phyloP scores from a whole-genome alignment of 2,888 invertebrate genomes.

The Belgica antarctica region DNA sequence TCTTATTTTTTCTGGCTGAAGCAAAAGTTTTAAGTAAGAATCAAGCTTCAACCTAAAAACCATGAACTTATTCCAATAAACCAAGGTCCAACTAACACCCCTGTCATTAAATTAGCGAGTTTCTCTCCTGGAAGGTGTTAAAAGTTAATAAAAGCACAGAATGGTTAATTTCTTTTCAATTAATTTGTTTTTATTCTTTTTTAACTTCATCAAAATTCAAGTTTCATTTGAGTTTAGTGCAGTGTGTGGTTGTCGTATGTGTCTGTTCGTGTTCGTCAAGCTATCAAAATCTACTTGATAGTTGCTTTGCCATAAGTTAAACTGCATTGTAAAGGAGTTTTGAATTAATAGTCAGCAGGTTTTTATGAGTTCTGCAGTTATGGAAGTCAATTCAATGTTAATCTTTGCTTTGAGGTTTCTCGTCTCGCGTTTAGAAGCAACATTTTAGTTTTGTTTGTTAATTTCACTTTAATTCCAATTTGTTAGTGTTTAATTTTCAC shows the following conservation, averaged over 20 bases:
- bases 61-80: no score
- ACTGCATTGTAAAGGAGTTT: background rate
- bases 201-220: constrained; percentile 13
- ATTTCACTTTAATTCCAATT: constrained; percentile 3
- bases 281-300: constrained; percentile 10
- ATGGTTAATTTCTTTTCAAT: constrained; percentile 17
- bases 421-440: background rate
- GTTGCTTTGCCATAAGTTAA: background rate
- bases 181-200: background rate
- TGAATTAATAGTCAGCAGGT: background rate
- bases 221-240: constrained; percentile 12
- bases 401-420: background rate
- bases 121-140: background rate
- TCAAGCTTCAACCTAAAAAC: background rate
- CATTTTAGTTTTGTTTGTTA: background rate
- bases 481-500: background rate
- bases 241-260: background rate
- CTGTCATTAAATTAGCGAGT: no score
- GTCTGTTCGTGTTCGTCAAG: background rate
- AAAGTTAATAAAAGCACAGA: background rate
- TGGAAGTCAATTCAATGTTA: constrained; percentile 10
- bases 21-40: no score
- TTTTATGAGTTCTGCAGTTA: background rate
- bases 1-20: no score
- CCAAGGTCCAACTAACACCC: no score